These are phyloP conservation scores for Gryllus longicercus DNA, from an alignment of 2,888 invertebrate species.

Conservation along the genomic window DNA sequence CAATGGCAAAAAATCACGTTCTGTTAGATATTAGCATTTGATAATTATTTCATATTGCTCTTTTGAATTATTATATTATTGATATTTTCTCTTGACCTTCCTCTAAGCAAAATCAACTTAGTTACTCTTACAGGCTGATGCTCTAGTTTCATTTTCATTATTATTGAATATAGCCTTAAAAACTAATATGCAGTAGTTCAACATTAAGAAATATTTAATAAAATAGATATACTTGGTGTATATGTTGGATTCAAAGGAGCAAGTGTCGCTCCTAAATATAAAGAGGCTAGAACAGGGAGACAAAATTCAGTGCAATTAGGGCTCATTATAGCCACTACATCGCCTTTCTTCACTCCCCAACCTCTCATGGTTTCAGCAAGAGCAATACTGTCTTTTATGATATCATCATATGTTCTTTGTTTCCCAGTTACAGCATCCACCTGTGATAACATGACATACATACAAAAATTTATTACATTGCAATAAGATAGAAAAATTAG, in stretches of 20 bases:
- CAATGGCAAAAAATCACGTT: no score
- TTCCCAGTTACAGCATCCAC: slow-evolving; percentile 59
- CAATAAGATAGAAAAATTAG: no score
- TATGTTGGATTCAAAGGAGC: slow-evolving; percentile 64
- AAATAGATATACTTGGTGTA: slow-evolving; percentile 51
- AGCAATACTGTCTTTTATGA: slow-evolving; percentile 57
- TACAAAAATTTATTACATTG: no score
- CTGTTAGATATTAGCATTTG: no score
- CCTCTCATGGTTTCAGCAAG: slow-evolving; percentile 55
- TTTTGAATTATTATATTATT: no score
- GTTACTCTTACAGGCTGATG: no score
- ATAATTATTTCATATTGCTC: no score
- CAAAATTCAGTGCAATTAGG: slow-evolving; percentile 63
- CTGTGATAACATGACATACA: slow-evolving; percentile 45
- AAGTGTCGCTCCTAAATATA: slow-evolving; percentile 57
- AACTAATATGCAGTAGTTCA: background rate
- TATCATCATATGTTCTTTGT: slow-evolving; percentile 52
- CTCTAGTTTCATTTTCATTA: no score
- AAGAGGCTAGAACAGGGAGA: slow-evolving; percentile 54
- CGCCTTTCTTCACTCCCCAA: slow-evolving; percentile 55
- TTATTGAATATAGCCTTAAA: no score
- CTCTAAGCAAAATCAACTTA: no score
- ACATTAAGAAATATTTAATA: background rate
- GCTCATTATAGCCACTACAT: slow-evolving; percentile 59
- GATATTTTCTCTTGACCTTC: no score